Evolutionary conservation across 1,140 invertebrate genomes (phyloP), one percentile per base, ranked within the genome.

Genomic region (Monomorium pharaonis): DNA sequence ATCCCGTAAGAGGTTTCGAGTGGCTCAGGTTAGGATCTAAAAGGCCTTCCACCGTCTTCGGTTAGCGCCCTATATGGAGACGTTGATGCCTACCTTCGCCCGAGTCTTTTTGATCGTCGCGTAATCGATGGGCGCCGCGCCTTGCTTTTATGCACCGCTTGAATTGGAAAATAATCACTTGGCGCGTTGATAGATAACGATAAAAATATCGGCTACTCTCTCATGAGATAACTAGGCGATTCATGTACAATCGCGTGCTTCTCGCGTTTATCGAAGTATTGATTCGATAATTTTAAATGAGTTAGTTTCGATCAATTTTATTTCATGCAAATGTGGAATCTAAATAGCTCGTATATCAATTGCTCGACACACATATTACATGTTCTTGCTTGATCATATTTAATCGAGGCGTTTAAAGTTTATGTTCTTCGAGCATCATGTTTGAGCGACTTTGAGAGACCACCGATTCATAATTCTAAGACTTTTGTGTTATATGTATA

Each of bases 21-120:
- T 77, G 60, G 77, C 54, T 51, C 51, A 62, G 54, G 60, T 65
- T 85, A 85, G 74, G 75, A 77, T 65, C 49, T 77, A 77, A 85
- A 85, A 77, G 74, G 62, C 60, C 83, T 78, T 78, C 47, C 58
- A 54, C 18, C 60, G 44, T 44, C 81, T 63, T 54, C 72, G 72
- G 74, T 56, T 77, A 44, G 72, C 58, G 27, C 74, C 74, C 74
- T 62, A 85, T 85, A 85, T 67, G 72, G 83, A 78, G 49, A 47
- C n/a, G 74, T 63, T 54, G 63, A 80, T 80, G 62, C 21, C 77
- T 80, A 56, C 77, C 77, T 56, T 80, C 33, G 77, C 30, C 49
- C 33, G 77, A 80, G 65, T 69, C 21, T 67, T 65, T 77, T 44
- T 67, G 54, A 65, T 85, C 62, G 37, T 65, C 47, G 33, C n/a